Base-by-base conservation (phyloP, 2,797 vertebrate genomes). In the Menidia menidia region DNA sequence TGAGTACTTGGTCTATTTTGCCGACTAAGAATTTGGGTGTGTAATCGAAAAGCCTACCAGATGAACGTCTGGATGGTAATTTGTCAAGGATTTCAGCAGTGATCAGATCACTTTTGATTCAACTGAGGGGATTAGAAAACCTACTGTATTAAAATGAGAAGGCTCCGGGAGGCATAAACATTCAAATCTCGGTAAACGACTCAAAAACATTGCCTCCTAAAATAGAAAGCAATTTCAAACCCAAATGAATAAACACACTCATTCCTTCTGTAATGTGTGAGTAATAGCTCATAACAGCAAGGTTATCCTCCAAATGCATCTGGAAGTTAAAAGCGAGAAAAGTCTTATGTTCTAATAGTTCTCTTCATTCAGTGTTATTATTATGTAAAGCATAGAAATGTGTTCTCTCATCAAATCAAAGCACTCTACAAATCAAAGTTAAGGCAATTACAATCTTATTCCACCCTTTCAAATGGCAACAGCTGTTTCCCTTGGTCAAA, bases 401-500 rank as follows among this genome's bases (percentile, higher is more conserved):
- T 76, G 74, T 83, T 90, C 82, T 47, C 89, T 87, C 88, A 87
- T 92, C 88, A 89, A 91, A 88, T 77, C 83, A 88, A 91, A 92
- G 89, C 86, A 83, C 75, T 73, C 74, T 72, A 91, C 92, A 93
- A 94, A 94, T 94, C 92, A 94, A 94, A 93, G 90, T 89, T 89
- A 87, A 88, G 83, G 89, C 91, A 94, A 93, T 94, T 92, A 92
- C 82, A 90, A 87, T 89, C 85, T 86, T 87, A 88, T 90, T 87
- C 89, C 77, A 77, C 82, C 85, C 83, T 93, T 91, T 90, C 86
- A 91, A 93, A 92, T 86, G 88, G 87, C 88, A 92, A 92, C 92
- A 94, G 93, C 91, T 94, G 92, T 91, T 93, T 93, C 86, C 85
- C 83, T 76, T 85, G 92, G 91, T 92, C 87, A 89, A 85, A 92